phyloP scores from a whole-genome alignment of 2,888 invertebrate species.

The Dolichomitus sp. region DNA sequence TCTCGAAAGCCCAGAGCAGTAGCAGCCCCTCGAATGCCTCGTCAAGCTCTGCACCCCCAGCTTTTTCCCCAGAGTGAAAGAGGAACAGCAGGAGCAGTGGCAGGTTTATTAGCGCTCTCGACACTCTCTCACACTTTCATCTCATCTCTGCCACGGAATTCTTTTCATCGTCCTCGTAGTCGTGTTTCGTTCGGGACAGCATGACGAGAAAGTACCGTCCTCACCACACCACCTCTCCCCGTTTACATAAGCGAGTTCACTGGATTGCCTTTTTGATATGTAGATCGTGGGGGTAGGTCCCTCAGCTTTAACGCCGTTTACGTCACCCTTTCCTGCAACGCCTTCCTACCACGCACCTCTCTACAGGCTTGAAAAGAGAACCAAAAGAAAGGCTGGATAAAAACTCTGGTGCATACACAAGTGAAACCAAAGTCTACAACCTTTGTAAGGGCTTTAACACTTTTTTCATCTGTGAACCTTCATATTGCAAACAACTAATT shows the following conservation, averaged over 20 bases:
- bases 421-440: constrained; percentile 9
- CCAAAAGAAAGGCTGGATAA: constrained; percentile 26
- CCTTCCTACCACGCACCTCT: constrained; percentile 53
- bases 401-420: constrained; percentile 32
- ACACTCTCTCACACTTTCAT: constrained; percentile 62
- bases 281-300: constrained; percentile 79
- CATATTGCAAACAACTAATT: background rate
- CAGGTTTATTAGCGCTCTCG: constrained; percentile 85
- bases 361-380: constrained; percentile 45
- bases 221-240: constrained; percentile 66
- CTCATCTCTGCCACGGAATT: constrained; percentile 80
- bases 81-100: constrained; percentile 72
- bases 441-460: constrained; percentile 33
- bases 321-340: constrained; percentile 76
- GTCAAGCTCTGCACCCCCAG: constrained; percentile 77
- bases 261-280: constrained; percentile 86
- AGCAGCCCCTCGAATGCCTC: constrained; percentile 84
- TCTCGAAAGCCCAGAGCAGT: constrained; percentile 55
- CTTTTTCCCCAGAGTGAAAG: constrained; percentile 69
- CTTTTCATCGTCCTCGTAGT: constrained; percentile 82
- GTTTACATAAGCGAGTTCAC: constrained; percentile 86
- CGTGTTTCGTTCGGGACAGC: constrained; percentile 75
- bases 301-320: constrained; percentile 84
- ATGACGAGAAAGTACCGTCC: constrained; percentile 63
- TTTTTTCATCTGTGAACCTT: background rate